Evolutionary conservation across 92 coral and sea anemone genomes (phyloP).

Genomic region (Siderastrea radians): DNA sequence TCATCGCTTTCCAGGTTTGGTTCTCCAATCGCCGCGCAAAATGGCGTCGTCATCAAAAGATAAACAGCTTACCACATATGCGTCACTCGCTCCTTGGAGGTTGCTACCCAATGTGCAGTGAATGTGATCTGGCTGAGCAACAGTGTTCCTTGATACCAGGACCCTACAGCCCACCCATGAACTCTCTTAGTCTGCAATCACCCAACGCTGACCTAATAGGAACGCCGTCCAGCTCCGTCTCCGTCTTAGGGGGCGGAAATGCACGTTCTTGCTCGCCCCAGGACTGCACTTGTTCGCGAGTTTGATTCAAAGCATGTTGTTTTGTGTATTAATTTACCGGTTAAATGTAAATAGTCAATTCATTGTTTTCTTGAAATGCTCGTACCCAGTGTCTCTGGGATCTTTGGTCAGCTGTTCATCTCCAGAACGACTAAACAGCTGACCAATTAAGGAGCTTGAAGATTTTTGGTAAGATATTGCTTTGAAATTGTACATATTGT

Average conservation of each 20-base stretch:
- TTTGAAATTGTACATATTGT: background rate
- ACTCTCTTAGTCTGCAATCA: constrained; percentile 77
- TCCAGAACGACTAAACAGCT: background rate
- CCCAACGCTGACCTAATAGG: constrained; percentile 60
- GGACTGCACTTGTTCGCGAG: constrained; percentile 89
- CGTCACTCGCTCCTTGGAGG: constrained; percentile 92
- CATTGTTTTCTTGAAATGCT: too few species aligned
- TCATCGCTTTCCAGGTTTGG: constrained; percentile 88
- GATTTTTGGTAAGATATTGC: too few species aligned
- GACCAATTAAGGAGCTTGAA: too few species aligned
- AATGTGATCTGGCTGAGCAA: constrained; percentile 92
- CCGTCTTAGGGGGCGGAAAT: constrained; percentile 40
- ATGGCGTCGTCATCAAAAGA: constrained; percentile 99
- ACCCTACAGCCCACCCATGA: constrained; percentile 81
- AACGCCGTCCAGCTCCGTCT: constrained; percentile 56
- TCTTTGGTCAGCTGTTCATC: background rate
- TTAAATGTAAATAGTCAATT: background rate
- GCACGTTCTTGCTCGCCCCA: constrained; percentile 71
- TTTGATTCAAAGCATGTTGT: constrained; percentile 7
- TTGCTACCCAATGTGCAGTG: constrained; percentile 96
- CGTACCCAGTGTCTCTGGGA: background rate
- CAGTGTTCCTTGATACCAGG: constrained; percentile 81
- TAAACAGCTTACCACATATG: constrained; percentile 93
- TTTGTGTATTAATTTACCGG: background rate
- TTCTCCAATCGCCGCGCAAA: constrained; percentile 99